These are phyloP conservation scores for Hemibagrus guttatus DNA, from an alignment of 2,797 vertebrate species.

Conservation along the genomic window DNA sequence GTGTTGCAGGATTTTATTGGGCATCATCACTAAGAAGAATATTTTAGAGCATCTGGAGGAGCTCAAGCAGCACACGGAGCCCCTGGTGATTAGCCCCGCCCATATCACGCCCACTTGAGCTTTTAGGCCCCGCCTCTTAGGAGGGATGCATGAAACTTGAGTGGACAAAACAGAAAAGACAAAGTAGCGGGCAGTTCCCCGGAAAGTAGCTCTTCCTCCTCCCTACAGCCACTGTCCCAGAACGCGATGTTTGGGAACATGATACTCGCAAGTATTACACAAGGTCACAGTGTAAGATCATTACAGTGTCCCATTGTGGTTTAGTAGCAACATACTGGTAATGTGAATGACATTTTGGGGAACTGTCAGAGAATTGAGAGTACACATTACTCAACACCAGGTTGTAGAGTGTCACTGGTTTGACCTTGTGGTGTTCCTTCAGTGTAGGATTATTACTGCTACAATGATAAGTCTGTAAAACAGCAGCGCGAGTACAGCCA, in stretches of 20 bases:
- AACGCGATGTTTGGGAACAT: slow-evolving; percentile 12
- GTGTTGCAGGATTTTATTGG: slow-evolving; percentile 99
- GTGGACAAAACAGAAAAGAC: slow-evolving; percentile 60
- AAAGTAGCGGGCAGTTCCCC: slow-evolving; percentile 64
- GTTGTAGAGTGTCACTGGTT: slow-evolving; percentile 1
- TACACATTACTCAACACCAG: neutral
- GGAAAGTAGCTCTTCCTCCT: slow-evolving; percentile 1
- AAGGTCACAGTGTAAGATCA: slow-evolving; percentile 1
- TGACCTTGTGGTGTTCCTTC: slow-evolving; percentile 3
- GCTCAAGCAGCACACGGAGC: slow-evolving; percentile 95
- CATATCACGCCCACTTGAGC: slow-evolving; percentile 81
- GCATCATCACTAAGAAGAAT: slow-evolving; percentile 99
- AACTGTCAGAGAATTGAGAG: slow-evolving; percentile 38
- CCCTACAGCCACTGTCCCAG: slow-evolving; percentile 6
- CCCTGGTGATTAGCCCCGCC: slow-evolving; percentile 96
- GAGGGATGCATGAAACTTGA: slow-evolving; percentile 89
- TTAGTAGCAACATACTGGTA: neutral
- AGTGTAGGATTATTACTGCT: slow-evolving; percentile 18
- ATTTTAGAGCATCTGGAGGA: slow-evolving; percentile 99
- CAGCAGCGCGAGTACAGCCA: neutral
- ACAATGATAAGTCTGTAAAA: neutral
- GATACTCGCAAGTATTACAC: slow-evolving; percentile 1
- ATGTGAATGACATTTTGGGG: neutral
- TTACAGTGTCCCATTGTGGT: neutral
- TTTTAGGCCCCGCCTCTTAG: slow-evolving; percentile 76